Conservation (phyloP, 2,888 invertebrate genomes). For the Furcula furcula region DNA sequence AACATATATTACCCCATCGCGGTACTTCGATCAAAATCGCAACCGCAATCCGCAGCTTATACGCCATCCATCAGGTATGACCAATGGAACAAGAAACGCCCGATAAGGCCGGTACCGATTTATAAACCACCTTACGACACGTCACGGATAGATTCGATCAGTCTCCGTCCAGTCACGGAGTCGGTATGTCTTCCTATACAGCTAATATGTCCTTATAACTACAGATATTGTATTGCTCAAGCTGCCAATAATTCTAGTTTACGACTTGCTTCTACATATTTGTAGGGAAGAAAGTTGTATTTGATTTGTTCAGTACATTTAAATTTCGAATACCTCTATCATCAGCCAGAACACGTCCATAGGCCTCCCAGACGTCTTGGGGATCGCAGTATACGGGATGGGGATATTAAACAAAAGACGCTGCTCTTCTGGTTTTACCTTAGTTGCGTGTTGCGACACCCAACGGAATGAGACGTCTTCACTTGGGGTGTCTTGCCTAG, state of each 20-base stretch:
- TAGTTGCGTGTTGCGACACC: no score
- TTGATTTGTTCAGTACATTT: no score
- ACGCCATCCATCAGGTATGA: conserved; percentile 27
- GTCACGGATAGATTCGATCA: conserved; percentile 27
- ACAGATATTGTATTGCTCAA: conserved; percentile 24
- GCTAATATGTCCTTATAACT: conserved; percentile 32
- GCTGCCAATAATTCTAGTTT: conserved; percentile 8
- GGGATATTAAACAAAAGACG: no score
- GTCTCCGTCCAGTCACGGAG: conserved; percentile 33
- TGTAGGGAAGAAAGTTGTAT: background rate
- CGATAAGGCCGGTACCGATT: conserved; percentile 33
- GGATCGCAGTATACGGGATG: no score
- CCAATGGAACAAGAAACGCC: conserved; percentile 20
- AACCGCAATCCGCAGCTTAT: conserved; percentile 4
- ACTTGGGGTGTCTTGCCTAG: no score
- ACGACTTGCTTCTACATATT: background rate
- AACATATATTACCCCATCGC: no score
- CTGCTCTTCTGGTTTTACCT: no score
- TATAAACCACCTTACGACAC: conserved; percentile 35
- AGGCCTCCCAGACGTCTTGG: no score
- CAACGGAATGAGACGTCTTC: no score
- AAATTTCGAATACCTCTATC: no score
- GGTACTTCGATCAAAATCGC: background rate
- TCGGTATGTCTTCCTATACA: conserved; percentile 29
- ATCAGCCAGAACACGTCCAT: no score